These are phyloP conservation scores for Chloroclystis v-ata DNA, from an alignment of 2,888 invertebrate species.

Conservation along the genomic window DNA sequence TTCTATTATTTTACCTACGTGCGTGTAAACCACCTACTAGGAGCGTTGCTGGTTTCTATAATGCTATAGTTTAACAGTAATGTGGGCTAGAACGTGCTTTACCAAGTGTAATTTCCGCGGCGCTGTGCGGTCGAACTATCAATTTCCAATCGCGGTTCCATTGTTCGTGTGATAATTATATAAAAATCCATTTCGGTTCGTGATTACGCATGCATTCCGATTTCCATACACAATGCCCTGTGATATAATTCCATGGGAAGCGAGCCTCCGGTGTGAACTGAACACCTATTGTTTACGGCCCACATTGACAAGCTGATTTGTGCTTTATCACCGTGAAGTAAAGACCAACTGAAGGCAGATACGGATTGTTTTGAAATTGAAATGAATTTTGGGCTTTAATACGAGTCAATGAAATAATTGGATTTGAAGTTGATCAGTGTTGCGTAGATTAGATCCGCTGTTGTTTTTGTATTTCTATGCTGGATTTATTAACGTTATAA, in stretches of 20 bases:
- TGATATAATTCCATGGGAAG: slow-evolving; percentile 17
- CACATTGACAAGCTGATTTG: background rate
- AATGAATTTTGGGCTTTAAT: slow-evolving; percentile 14
- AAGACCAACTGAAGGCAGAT: background rate
- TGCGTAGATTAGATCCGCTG: slow-evolving; percentile 9
- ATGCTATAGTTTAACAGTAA: background rate
- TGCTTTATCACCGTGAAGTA: slow-evolving; percentile 4
- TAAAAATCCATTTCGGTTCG: slow-evolving; percentile 20
- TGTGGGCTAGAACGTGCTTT: background rate
- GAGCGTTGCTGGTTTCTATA: too few relatives aligned
- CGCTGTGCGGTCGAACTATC: slow-evolving; percentile 9
- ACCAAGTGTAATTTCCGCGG: background rate
- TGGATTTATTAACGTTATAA: too few relatives aligned
- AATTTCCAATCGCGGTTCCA: slow-evolving; percentile 15
- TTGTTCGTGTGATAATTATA: slow-evolving; percentile 18
- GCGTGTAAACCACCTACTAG: too few relatives aligned
- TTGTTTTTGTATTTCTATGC: slow-evolving; percentile 8
- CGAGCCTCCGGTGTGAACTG: slow-evolving; percentile 12
- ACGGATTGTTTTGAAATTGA: slow-evolving; percentile 2
- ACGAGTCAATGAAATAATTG: slow-evolving; percentile 8
- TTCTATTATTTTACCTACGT: too few relatives aligned
- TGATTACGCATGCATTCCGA: slow-evolving; percentile 25
- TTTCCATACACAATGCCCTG: slow-evolving; percentile 17
- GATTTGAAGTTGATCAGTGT: slow-evolving; percentile 11
- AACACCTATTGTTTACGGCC: slow-evolving; percentile 1